Evolutionary conservation across 2,888 invertebrate species (phyloP), one percentile per base, ranked within the genome.

Genomic region (Cerastis rubricosa): DNA sequence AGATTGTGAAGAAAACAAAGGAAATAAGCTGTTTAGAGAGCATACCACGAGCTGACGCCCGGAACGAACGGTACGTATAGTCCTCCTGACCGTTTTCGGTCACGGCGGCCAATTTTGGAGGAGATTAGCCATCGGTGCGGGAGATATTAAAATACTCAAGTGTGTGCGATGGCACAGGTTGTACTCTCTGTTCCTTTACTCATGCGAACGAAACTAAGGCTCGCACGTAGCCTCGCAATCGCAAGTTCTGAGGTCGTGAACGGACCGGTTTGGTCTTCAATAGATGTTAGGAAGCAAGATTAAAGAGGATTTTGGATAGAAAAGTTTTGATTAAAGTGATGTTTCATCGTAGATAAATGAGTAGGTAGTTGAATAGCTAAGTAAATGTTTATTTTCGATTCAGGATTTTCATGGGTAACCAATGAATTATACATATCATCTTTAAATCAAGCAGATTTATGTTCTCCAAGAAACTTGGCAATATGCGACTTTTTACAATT

Each of bases 291-390:
- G 12, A 35, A 2, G 17, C n/a, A n/a, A 47, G 17, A 79, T 79
- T 25, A 61, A 61, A 51, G 22, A 51, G 71, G 14, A 40, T 45
- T 51, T 43, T 40, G 25, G 19, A 35, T 25, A 17, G 0, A 49
- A 49, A 68, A 35, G 43, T 59, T 43, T 77, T 78, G 7, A 78
- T 68, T 47, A 40, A 40, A 8, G 35, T 74, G 25, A 59, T 40
- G 75, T 35, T 54, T 57, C 2, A 35, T 19, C 35, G 29, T 61
- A 19, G 19, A 3, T 3, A 9, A 61, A 59, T 8, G 17, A 29
- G 17, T 8, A 29, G 29, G 17, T 59, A 57, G 57, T 57, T 25
- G 25, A 57, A 57, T 57, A 6, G 57, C 54, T n/a, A 8, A 57
- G 12, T 25, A n/a, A 19, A n/a, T 8, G 29, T 25, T 57, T 57